These are phyloP conservation scores for Paralichthys olivaceus DNA, from an alignment of 2,113 vertebrate genomes.

Conservation along the genomic window DNA sequence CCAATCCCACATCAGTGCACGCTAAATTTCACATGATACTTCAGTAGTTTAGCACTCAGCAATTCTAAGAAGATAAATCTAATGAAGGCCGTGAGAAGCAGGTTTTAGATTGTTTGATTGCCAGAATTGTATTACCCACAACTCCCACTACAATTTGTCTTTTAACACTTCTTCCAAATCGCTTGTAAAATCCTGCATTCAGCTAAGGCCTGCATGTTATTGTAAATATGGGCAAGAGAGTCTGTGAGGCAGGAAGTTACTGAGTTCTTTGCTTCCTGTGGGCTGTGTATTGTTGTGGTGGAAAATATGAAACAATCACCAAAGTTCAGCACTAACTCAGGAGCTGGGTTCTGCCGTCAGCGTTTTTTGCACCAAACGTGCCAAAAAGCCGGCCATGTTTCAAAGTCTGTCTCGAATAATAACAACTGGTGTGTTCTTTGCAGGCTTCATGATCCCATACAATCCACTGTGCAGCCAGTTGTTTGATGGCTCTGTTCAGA, in stretches of 20 bases:
- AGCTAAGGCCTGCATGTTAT: slow-evolving; percentile 5
- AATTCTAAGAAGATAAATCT: slow-evolving; percentile 3
- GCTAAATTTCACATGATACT: slow-evolving; percentile 28
- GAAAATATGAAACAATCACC: slow-evolving; percentile 51
- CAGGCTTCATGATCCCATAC: not conserved
- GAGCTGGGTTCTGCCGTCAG: slow-evolving; percentile 3
- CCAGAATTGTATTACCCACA: not conserved
- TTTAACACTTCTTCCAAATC: not conserved
- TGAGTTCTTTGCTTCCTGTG: slow-evolving; percentile 48
- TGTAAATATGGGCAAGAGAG: slow-evolving; percentile 18
- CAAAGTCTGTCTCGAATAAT: not conserved
- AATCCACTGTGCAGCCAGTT: not conserved
- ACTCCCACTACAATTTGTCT: not conserved
- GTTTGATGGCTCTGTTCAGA: slow-evolving; percentile 15
- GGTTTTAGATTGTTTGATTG: not conserved
- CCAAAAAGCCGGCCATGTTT: not conserved
- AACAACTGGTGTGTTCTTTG: not conserved
- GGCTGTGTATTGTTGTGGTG: slow-evolving; percentile 45
- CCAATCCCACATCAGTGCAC: slow-evolving; percentile 41
- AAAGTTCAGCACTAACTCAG: not conserved
- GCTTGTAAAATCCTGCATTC: not conserved
- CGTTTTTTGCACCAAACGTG: slow-evolving; percentile 15
- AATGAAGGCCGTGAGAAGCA: not conserved
- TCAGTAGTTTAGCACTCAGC: slow-evolving; percentile 20
- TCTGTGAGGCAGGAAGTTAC: slow-evolving; percentile 34